phyloP scores from a whole-genome alignment of 2,888 invertebrate genomes.

The Xanthia togata region DNA sequence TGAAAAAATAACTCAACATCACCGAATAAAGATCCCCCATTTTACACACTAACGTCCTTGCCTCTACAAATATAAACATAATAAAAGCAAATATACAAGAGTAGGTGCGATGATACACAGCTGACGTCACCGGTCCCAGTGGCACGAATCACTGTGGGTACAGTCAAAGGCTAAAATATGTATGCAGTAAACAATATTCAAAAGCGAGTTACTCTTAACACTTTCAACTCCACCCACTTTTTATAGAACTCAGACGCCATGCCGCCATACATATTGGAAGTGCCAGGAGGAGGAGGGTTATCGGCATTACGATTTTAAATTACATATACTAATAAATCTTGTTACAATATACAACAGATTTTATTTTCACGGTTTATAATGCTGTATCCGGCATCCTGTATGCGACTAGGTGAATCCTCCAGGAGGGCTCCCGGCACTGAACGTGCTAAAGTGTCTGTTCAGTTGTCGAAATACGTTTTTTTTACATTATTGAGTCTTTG shows the following conservation, averaged over 20 bases:
- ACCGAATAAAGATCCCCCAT: slow-evolving; percentile 32
- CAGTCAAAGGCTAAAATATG: slow-evolving; percentile 16
- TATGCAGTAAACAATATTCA: background rate
- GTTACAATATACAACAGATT: too few relatives aligned
- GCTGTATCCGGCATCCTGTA: too few relatives aligned
- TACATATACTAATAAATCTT: too few relatives aligned
- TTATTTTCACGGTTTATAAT: too few relatives aligned
- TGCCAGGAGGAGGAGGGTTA: too few relatives aligned
- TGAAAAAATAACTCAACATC: slow-evolving; percentile 1
- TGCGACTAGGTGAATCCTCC: too few relatives aligned
- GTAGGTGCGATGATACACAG: slow-evolving; percentile 50
- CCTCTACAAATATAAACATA: slow-evolving; percentile 59
- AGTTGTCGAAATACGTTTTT: background rate
- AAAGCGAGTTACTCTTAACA: background rate
- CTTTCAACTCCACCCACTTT: too few relatives aligned
- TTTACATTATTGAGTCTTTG: background rate
- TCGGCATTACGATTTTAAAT: too few relatives aligned
- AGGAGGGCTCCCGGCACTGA: too few relatives aligned
- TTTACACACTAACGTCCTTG: slow-evolving; percentile 61
- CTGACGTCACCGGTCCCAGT: slow-evolving; percentile 60
- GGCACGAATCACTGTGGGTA: slow-evolving; percentile 56
- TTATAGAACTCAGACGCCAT: too few relatives aligned
- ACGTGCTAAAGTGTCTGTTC: background rate
- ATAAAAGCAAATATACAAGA: slow-evolving; percentile 54
- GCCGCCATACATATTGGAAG: too few relatives aligned